Conservation (phyloP, 2,888 invertebrate species). For the Seira ritae region DNA sequence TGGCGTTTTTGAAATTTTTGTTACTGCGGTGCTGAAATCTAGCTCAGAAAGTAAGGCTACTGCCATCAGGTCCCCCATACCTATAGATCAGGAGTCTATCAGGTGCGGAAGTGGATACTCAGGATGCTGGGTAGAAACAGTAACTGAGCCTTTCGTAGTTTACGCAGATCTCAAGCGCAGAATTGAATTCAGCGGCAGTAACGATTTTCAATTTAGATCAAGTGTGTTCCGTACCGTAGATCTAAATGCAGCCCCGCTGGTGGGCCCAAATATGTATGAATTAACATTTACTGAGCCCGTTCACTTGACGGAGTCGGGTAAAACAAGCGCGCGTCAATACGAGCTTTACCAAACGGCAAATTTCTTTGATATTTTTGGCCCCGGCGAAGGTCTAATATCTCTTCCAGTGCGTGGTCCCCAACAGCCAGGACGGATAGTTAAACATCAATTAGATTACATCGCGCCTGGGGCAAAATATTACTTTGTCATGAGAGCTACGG, state of each 20-base stretch:
- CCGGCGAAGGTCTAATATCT: background rate
- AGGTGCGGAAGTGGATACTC: constrained; percentile 32
- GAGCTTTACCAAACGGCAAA: constrained; percentile 21
- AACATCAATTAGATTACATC: background rate
- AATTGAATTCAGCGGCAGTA: constrained; percentile 9
- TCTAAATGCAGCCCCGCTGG: background rate
- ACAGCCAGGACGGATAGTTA: background rate
- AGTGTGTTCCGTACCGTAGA: background rate
- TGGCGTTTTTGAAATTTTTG: constrained; percentile 25
- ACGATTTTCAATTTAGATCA: background rate
- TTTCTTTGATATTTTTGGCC: constrained; percentile 9
- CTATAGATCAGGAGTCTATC: constrained; percentile 9
- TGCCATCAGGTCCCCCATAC: background rate
- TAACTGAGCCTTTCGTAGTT: constrained; percentile 28
- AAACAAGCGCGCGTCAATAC: background rate
- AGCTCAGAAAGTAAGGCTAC: too few relatives aligned
- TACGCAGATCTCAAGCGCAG: background rate
- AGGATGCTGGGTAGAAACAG: constrained; percentile 37
- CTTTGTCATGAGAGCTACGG: background rate
- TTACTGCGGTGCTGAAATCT: background rate
- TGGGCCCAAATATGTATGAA: background rate
- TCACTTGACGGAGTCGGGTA: background rate
- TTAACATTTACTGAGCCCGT: constrained; percentile 8
- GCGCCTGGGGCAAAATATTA: constrained; percentile 6
- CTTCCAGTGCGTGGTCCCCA: background rate